These are phyloP conservation scores for Equus przewalskii DNA, from an alignment of 2,113 vertebrate genomes.

Conservation along the genomic window DNA sequence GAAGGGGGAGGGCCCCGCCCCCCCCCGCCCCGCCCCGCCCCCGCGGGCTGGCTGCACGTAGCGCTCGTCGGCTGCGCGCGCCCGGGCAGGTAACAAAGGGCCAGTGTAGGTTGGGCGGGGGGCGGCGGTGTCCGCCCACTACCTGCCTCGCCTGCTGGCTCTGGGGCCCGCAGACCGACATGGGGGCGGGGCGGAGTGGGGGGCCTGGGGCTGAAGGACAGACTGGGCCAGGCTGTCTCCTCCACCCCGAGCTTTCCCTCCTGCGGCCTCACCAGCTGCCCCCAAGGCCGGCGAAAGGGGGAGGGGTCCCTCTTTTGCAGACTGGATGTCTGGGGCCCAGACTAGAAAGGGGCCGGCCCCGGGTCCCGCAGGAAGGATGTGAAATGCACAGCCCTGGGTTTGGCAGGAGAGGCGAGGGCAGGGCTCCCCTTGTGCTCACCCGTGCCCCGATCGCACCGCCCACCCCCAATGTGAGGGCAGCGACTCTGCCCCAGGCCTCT, in stretches of 20 bases:
- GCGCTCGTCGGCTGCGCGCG: slow-evolving; percentile 50
- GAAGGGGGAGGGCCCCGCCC: background rate
- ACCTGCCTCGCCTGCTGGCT: background rate
- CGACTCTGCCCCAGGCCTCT: background rate
- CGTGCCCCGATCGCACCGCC: background rate
- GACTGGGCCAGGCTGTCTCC: background rate
- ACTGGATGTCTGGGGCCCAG: background rate
- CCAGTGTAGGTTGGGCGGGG: slow-evolving; percentile 48
- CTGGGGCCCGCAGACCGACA: background rate
- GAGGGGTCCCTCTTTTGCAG: background rate
- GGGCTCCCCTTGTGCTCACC: background rate
- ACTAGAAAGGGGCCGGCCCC: background rate
- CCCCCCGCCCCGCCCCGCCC: background rate
- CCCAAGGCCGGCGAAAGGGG: background rate
- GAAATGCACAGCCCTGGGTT: background rate
- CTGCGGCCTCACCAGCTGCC: background rate
- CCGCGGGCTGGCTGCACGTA: slow-evolving; percentile 51
- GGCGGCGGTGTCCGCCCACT: background rate
- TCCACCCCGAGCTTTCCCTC: background rate
- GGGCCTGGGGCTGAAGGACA: background rate
- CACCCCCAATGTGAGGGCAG: accelerated
- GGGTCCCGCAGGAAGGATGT: background rate
- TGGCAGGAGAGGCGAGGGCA: background rate
- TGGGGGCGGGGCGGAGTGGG: background rate
- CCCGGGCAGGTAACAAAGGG: slow-evolving; percentile 55